Percentiles rank a stretch among this genome's conserved stretches.
Evolutionary conservation across 64 coral and sea anemone species (phyloP).

Genomic region (Trachythela sp.): DNA sequence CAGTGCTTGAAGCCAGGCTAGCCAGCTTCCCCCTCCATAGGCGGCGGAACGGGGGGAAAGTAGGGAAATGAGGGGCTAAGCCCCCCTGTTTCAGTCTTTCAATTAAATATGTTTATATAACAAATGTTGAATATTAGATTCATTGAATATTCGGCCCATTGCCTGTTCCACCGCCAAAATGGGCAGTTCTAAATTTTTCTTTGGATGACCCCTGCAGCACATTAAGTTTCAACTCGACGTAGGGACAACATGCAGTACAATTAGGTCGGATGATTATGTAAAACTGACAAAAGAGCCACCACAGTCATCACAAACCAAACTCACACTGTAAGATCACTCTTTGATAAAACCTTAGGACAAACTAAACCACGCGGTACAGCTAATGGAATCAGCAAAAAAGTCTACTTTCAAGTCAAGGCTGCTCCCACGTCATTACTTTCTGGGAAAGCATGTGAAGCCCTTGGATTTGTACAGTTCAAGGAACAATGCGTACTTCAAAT

Average conservation of each 20-base stretch:
- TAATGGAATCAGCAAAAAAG: slow-evolving; percentile 35
- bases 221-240: slow-evolving; percentile 46
- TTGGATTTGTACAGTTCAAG: background rate
- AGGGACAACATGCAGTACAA: slow-evolving; percentile 47
- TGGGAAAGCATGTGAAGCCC: too few species aligned
- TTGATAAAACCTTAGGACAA: slow-evolving; percentile 34
- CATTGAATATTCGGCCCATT: too few species aligned
- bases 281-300: background rate
- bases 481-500: slow-evolving; percentile 51
- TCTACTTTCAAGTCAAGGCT: background rate
- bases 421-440: background rate
- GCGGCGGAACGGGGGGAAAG: too few species aligned
- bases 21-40: too few species aligned
- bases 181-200: too few species aligned
- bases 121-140: too few species aligned
- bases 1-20: too few species aligned
- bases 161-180: too few species aligned
- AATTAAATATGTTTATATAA: too few species aligned
- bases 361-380: slow-evolving; percentile 24
- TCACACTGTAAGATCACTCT: slow-evolving; percentile 41
- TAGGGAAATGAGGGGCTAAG: too few species aligned
- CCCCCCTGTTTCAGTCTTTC: too few species aligned
- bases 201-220: too few species aligned
- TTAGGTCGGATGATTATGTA: background rate
- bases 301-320: background rate